phyloP scores from a whole-genome alignment of 2,113 vertebrate species.

The Grammomys dolichurus region DNA sequence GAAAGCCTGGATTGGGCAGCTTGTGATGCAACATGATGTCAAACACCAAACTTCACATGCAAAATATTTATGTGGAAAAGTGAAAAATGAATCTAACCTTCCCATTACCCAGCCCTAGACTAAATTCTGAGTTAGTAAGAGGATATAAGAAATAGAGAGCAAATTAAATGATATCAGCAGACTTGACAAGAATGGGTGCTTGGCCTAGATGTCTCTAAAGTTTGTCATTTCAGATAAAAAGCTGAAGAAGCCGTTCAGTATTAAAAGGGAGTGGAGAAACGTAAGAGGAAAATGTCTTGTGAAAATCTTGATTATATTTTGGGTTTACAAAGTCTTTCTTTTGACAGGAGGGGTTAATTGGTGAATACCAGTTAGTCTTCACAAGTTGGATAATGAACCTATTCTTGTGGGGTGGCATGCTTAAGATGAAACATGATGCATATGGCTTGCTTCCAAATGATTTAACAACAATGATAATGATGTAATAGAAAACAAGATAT shows the following conservation, averaged over 20 bases:
- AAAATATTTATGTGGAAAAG: constrained; percentile 16
- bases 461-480: not conserved
- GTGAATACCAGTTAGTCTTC: not conserved
- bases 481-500: not conserved
- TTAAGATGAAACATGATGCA: not conserved
- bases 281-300: not conserved
- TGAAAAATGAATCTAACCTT: not conserved
- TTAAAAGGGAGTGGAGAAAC: not conserved
- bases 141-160: not conserved
- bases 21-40: not conserved
- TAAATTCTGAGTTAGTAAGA: not conserved
- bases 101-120: not conserved
- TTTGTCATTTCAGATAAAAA: not conserved
- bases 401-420: not conserved
- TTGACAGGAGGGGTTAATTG: not conserved
- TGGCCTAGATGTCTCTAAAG: not conserved
- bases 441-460: not conserved
- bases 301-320: not conserved
- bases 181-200: not conserved
- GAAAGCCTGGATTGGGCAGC: not conserved
- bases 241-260: not conserved
- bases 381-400: not conserved
- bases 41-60: not conserved
- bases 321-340: constrained; percentile 35
- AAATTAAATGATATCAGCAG: not conserved